A percentile compares a stretch with the other conserved stretches of the same genome.
Conservation (phyloP, 2,888 invertebrate species). For the Hedya salicella region DNA sequence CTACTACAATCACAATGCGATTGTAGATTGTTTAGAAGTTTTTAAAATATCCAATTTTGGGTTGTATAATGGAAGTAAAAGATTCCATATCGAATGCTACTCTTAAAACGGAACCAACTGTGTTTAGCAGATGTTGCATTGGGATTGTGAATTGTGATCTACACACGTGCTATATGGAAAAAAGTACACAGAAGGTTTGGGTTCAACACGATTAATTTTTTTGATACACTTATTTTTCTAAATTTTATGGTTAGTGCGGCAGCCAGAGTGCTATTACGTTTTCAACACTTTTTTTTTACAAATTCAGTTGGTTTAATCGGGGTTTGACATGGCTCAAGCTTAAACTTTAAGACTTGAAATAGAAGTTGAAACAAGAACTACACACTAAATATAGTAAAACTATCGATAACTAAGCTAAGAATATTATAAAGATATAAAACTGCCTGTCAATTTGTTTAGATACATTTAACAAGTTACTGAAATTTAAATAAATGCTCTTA, state of each 20-base stretch:
- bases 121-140: conserved; percentile 17
- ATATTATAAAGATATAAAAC: too few species aligned
- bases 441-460: too few species aligned
- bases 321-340: too few species aligned
- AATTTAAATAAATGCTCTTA: too few species aligned
- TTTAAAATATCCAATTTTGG: neutral
- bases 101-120: neutral
- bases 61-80: neutral
- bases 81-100: neutral
- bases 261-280: neutral
- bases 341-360: too few species aligned
- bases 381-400: too few species aligned
- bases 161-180: conserved; percentile 41
- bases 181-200: conserved; percentile 16
- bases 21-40: neutral
- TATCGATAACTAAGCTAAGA: too few species aligned
- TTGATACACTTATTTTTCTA: neutral
- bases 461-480: too few species aligned
- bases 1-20: conserved; percentile 1
- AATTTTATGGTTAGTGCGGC: neutral
- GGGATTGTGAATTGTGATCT: conserved; percentile 30
- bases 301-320: too few species aligned
- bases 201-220: conserved; percentile 12
- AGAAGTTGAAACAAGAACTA: too few species aligned
- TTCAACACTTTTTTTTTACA: too few species aligned